These are phyloP conservation scores for Agrochola lychnidis DNA, from an alignment of 2,888 invertebrate genomes.

Conservation along the genomic window DNA sequence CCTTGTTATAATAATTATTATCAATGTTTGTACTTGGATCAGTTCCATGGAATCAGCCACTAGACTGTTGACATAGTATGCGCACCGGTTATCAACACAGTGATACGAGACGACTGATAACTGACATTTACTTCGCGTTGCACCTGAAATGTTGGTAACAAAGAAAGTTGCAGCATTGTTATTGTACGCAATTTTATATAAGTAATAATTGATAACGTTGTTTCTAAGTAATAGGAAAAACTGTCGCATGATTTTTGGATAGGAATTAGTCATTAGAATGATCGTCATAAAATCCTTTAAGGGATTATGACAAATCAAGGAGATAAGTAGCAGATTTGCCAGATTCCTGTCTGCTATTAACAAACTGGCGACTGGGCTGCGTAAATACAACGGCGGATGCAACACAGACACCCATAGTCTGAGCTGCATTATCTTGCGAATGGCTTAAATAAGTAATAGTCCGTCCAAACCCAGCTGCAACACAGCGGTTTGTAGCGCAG, in stretches of 20 bases:
- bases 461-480: no score
- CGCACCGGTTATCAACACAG: constrained; percentile 60
- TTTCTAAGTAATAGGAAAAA: not conserved
- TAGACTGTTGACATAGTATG: constrained; percentile 67
- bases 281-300: not conserved
- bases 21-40: constrained; percentile 67
- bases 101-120: constrained; percentile 60
- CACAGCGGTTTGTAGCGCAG: no score
- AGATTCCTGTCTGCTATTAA: not conserved
- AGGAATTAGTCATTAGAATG: constrained; percentile 11
- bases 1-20: constrained; percentile 57
- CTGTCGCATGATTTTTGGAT: not conserved
- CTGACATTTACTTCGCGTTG: constrained; percentile 58
- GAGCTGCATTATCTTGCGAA: no score
- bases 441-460: no score
- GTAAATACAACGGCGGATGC: no score
- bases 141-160: constrained; percentile 57
- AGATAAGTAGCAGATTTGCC: not conserved
- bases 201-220: constrained; percentile 43
- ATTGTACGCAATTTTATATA: constrained; percentile 12
- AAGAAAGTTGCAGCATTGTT: constrained; percentile 50
- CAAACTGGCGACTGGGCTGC: not conserved
- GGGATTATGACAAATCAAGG: constrained; percentile 12
- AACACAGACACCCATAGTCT: no score
- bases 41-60: constrained; percentile 69